Conservation (phyloP, 30 jellyfish, hydroid and myxozoan genomes). For the Chironex yamaguchii region DNA sequence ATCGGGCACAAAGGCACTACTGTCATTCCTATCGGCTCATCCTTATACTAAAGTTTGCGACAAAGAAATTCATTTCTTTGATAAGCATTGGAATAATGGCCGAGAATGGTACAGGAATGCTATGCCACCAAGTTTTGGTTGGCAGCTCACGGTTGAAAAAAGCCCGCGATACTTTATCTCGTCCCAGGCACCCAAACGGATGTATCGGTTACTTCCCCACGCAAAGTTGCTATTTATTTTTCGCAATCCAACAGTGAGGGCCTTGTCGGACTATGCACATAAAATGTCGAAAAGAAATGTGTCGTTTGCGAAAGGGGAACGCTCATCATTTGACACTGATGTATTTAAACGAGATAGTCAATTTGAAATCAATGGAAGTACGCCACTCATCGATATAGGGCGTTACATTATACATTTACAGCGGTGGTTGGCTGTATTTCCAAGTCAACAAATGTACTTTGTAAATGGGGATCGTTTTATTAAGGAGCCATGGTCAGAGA, state of each 20-base stretch:
- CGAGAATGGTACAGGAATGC: slow-evolving; percentile 57
- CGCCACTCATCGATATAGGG: slow-evolving; percentile 52
- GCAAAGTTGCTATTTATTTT: slow-evolving; percentile 74
- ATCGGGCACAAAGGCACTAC: slow-evolving; percentile 94
- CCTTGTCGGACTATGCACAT: slow-evolving; percentile 90
- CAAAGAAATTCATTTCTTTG: slow-evolving; percentile 91
- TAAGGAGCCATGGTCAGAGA: slow-evolving; percentile 73
- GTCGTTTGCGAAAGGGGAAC: slow-evolving; percentile 29
- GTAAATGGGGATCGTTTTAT: slow-evolving; percentile 87
- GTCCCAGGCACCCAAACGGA: slow-evolving; percentile 76
- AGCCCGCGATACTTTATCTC: slow-evolving; percentile 86
- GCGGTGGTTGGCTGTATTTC: slow-evolving; percentile 79
- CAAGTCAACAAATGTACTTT: slow-evolving; percentile 75
- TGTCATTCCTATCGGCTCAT: slow-evolving; percentile 84
- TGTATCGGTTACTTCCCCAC: slow-evolving; percentile 63
- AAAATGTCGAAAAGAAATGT: slow-evolving; percentile 57
- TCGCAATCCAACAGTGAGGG: slow-evolving; percentile 89
- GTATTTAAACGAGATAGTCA: background rate
- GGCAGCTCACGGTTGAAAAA: slow-evolving; percentile 84
- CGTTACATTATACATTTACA: slow-evolving; percentile 66
- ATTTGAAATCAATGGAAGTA: background rate
- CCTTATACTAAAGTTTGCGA: slow-evolving; percentile 68
- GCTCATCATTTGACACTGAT: slow-evolving; percentile 17
- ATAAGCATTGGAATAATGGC: slow-evolving; percentile 75
- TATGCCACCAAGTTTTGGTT: slow-evolving; percentile 83